Evolutionary conservation across 92 coral and sea anemone genomes (phyloP), one percentile per base, ranked within the genome.

Genomic region (Diadumene lineata): DNA sequence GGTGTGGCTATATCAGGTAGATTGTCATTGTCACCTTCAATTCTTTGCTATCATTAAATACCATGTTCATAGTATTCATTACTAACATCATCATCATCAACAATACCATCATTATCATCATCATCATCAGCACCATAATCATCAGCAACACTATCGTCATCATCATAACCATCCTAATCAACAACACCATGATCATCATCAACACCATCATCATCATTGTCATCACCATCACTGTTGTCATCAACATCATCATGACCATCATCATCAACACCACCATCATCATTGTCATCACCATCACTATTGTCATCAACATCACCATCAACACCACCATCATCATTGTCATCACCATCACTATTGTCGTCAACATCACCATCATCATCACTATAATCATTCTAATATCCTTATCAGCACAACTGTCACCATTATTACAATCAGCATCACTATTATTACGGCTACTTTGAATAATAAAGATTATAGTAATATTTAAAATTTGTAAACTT

Each of bases 1-100:
- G 89, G 89, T 1, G 34, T 85, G 22, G 85, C 89, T 58, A 76
- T 68, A 8, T 70, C 85, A 74, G 85, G 89, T 85, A 60, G 0
- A 50, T 29, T 1, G 10, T 64, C 9, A 17, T n/a, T n/a, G n/a
- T n/a, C n/a, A n/a, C n/a, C n/a, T n/a, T n/a, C n/a, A n/a, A n/a
- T n/a, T n/a, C n/a, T n/a, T n/a, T n/a, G n/a, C n/a, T n/a, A n/a
- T n/a, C n/a, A n/a, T n/a, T n/a, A n/a, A n/a, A n/a, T n/a, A n/a
- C n/a, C n/a, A n/a, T n/a, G n/a, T n/a, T n/a, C n/a, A n/a, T n/a
- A n/a, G n/a, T n/a, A n/a, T n/a, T n/a, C n/a, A n/a, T n/a, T n/a
- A 17, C 10, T n/a, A 46, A 1, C 43, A 0, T 28, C 61, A 48
- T 17, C 9, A 9, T 44, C 51, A 44, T 17, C 51, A 44, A 44